Evolutionary conservation across 2,888 invertebrate genomes (phyloP).

Genomic region (Ypsolopha scabrella): DNA sequence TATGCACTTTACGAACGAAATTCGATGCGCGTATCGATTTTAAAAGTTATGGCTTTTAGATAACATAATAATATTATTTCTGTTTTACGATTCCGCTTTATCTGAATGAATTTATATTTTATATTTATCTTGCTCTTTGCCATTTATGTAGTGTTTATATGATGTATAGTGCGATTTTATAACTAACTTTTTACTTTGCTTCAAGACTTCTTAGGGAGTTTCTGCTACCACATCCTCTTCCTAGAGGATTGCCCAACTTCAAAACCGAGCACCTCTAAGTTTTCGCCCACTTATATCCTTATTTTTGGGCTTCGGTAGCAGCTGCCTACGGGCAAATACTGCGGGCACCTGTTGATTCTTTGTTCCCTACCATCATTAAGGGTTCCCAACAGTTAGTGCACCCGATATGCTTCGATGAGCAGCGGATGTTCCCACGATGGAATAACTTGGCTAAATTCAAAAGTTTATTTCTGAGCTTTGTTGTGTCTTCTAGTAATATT

Average conservation of each 20-base stretch:
- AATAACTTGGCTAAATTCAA: background rate
- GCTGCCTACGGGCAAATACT: conserved; percentile 15
- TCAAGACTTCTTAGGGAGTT: no score
- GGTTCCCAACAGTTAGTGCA: conserved; percentile 11
- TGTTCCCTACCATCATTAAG: conserved; percentile 23
- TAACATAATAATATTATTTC: no score
- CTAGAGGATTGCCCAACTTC: no score
- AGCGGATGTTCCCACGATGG: conserved; percentile 60
- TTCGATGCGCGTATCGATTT: background rate
- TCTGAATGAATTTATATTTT: background rate
- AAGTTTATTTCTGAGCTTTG: background rate
- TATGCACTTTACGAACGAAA: conserved; percentile 21
- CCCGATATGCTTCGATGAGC: conserved; percentile 11
- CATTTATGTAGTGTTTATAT: no score
- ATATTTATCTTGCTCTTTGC: no score
- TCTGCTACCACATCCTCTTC: no score
- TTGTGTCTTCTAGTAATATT: background rate
- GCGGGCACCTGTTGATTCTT: conserved; percentile 41
- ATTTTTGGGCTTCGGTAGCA: conserved; percentile 46
- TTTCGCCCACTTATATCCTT: background rate
- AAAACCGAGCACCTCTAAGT: background rate
- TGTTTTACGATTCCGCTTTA: background rate
- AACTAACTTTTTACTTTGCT: no score
- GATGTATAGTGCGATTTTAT: no score
- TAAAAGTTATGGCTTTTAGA: no score